Evolutionary conservation across 2,113 vertebrate species (phyloP), one percentile per base, ranked within the genome.

Genomic region (Narcine bancroftii): DNA sequence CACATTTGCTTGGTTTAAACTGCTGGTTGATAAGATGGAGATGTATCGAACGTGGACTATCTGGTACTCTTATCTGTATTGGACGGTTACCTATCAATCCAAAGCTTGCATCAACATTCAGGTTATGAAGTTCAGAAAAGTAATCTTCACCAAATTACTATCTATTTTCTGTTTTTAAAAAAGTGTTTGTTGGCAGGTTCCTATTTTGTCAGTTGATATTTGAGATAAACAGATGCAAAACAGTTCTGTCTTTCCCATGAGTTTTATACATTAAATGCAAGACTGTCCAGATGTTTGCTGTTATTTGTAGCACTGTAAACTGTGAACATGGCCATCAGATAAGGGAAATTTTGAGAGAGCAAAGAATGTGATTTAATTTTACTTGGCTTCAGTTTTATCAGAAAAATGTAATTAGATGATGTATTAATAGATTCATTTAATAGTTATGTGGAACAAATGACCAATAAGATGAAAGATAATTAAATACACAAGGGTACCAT

Each of bases 381-480:
- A 60, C 56, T 87, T 87, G n/a, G 81, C 56, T 53, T 56, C 19
- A 56, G 81, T n/a, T 60, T n/a, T 21, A 87, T 39, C 53, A 36
- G 50, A 3, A 87, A 60, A 87, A 19, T 17, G 60, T 87, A 87
- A 87, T 87, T 87, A 87, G 53, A 63, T 83, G 47, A 33, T 87
- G 53, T 87, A 87, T 87, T 87, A 87, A 87, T 87, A 87, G 81
- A 87, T 87, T 63, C n/a, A 87, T 53, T 60, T 85, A 60, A 87
- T 36, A 60, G 81, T 56, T n/a, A 39, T 56, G n/a, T 60, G 53
- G 36, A 63, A 63, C 53, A 87, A 63, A 60, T 87, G 53, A 53
- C 53, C 36, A 60, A 60, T 36, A 63, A n/a, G 13, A 15, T 87
- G 81, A 21, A 87, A 56, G 81, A 60, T 87, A 87, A 87, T 87